These are phyloP conservation scores for Diachrysia chrysitis DNA, from an alignment of 2,888 invertebrate genomes.

Conservation along the genomic window DNA sequence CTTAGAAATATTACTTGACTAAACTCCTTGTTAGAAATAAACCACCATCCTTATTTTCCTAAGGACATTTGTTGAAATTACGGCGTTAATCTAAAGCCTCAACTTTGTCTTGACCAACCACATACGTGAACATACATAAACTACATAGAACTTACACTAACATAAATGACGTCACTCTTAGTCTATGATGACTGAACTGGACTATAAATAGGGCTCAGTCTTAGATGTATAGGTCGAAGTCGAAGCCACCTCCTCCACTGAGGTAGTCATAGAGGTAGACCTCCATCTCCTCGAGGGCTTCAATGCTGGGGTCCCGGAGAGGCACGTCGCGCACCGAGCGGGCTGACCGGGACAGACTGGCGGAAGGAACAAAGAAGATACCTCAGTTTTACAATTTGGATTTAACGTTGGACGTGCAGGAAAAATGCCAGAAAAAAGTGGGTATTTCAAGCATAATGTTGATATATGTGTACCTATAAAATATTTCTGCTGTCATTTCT, in stretches of 20 bases:
- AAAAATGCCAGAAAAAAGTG: too few relatives aligned
- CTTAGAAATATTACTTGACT: too few relatives aligned
- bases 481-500: too few relatives aligned
- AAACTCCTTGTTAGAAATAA: too few relatives aligned
- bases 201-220: conserved; percentile 54
- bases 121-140: not conserved
- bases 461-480: too few relatives aligned
- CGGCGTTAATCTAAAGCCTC: conserved; percentile 5
- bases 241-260: conserved; percentile 89
- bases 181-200: conserved; percentile 52
- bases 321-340: conserved; percentile 81
- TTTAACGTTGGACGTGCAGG: too few relatives aligned
- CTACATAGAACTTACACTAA: conserved; percentile 6
- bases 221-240: conserved; percentile 86
- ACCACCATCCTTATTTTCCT: not conserved
- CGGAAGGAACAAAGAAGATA: not conserved
- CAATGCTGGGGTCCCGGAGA: conserved; percentile 79
- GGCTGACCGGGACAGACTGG: conserved; percentile 84
- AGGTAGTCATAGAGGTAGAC: conserved; percentile 91
- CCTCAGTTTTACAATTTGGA: too few relatives aligned
- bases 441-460: too few relatives aligned
- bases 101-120: not conserved
- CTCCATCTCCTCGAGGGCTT: conserved; percentile 89
- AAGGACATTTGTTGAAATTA: not conserved
- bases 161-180: conserved; percentile 26